A percentile compares a stretch with the other conserved stretches of the same genome.
phyloP scores from a whole-genome alignment of 1,140 invertebrate species.

The Asobara japonica region DNA sequence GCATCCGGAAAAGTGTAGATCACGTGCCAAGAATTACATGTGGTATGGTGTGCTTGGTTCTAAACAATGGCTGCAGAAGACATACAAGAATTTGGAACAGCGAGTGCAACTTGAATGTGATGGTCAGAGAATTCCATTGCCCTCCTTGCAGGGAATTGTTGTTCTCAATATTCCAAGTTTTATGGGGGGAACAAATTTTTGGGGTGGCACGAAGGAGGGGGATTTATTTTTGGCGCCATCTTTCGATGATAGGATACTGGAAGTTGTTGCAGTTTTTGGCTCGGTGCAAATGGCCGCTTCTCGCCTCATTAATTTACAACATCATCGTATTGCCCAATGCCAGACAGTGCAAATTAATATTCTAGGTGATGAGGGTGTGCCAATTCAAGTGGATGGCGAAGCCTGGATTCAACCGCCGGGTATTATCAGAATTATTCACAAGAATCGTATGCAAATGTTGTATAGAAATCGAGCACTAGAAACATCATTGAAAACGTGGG shows the following conservation, averaged over 20 bases:
- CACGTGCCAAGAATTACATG: conserved; percentile 95
- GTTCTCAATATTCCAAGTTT: conserved; percentile 97
- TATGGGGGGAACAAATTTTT: conserved; percentile 99
- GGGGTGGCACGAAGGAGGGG: conserved; percentile 91
- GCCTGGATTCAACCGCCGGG: conserved; percentile 98
- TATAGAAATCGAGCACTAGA: conserved; percentile 90
- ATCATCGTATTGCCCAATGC: conserved; percentile 97
- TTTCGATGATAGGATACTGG: conserved; percentile 92
- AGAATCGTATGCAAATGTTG: conserved; percentile 96
- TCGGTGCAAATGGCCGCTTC: conserved; percentile 97
- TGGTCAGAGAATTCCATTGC: conserved; percentile 89
- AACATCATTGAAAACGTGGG: conserved; percentile 89
- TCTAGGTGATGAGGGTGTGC: conserved; percentile 87
- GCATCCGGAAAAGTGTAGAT: conserved; percentile 96
- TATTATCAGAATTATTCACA: conserved; percentile 94
- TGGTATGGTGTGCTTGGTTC: conserved; percentile 97
- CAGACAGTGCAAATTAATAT: conserved; percentile 96
- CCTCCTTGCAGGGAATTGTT: conserved; percentile 95
- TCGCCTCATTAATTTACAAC: conserved; percentile 92
- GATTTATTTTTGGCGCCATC: conserved; percentile 88
- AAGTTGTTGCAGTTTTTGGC: conserved; percentile 96
- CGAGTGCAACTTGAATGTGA: conserved; percentile 93
- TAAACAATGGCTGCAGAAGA: conserved; percentile 89
- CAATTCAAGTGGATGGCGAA: conserved; percentile 95
- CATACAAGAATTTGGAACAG: conserved; percentile 96